These are phyloP conservation scores for Haplotaxodon microlepis DNA, from an alignment of 2,113 vertebrate genomes.

Conservation along the genomic window DNA sequence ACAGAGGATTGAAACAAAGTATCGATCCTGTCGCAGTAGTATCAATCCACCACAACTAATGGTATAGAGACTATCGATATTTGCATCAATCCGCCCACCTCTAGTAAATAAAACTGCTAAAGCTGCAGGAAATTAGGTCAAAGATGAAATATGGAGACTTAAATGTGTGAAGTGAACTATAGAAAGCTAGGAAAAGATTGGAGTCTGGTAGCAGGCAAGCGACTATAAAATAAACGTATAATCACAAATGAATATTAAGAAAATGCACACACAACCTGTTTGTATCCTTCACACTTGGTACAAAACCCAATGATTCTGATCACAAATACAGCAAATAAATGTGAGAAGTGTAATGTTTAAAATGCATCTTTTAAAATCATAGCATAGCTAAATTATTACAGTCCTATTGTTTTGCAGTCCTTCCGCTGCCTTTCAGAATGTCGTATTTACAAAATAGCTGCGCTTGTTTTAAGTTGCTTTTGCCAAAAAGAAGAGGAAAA, in stretches of 20 bases:
- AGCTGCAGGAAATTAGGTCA: neutral
- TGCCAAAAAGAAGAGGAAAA: neutral
- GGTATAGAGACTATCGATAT: neutral
- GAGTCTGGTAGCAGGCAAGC: neutral
- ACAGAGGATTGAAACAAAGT: neutral
- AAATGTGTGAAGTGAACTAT: neutral
- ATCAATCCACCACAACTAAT: neutral
- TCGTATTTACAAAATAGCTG: neutral
- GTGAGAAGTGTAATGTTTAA: neutral
- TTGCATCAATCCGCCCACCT: fast-evolving
- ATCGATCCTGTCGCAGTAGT: neutral
- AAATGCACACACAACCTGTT: neutral
- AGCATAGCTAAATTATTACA: neutral
- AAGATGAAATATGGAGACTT: neutral
- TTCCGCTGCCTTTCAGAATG: neutral
- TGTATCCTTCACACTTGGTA: neutral
- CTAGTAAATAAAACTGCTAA: neutral
- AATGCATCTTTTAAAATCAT: neutral
- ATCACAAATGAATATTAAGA: neutral
- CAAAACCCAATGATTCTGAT: neutral
- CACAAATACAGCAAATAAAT: neutral
- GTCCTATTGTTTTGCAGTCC: fast-evolving
- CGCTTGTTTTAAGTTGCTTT: neutral
- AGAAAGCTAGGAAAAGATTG: neutral
- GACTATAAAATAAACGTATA: neutral